Percentiles rank a stretch among this genome's conserved stretches.
Evolutionary conservation across 2,113 vertebrate genomes (phyloP).

Genomic region (Leptobrachium leishanense): DNA sequence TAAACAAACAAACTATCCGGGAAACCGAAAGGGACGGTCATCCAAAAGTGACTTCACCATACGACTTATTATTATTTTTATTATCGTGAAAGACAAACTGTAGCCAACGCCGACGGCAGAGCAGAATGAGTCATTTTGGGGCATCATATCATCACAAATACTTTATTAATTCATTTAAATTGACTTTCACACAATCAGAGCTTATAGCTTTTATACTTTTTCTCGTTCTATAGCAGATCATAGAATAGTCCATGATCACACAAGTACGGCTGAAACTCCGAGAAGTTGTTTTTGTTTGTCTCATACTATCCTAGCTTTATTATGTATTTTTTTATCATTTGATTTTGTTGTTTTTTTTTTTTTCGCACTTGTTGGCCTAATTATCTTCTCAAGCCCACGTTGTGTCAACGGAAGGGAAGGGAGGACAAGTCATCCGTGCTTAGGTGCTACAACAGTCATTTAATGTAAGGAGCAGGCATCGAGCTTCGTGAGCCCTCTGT

Average conservation of each 20-base stretch:
- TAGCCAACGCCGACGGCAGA: too few relatives aligned
- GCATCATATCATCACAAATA: too few relatives aligned
- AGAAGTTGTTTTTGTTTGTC: background rate
- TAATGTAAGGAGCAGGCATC: slow-evolving; percentile 1
- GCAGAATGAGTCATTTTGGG: too few relatives aligned
- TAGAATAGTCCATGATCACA: background rate
- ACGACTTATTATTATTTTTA: too few relatives aligned
- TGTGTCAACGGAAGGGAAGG: slow-evolving; percentile 29
- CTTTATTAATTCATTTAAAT: too few relatives aligned
- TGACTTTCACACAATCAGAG: too few relatives aligned
- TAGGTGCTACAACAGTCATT: slow-evolving; percentile 18
- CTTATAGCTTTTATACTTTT: too few relatives aligned
- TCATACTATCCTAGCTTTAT: background rate
- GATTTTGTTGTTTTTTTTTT: background rate
- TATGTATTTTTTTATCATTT: background rate
- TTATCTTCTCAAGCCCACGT: slow-evolving; percentile 25
- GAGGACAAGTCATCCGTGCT: slow-evolving; percentile 12
- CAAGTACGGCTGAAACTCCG: background rate
- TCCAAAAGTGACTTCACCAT: too few relatives aligned
- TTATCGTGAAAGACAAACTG: too few relatives aligned
- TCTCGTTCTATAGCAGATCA: too few relatives aligned
- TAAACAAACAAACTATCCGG: too few relatives aligned
- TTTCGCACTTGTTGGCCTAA: slow-evolving; percentile 15
- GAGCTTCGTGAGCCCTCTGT: slow-evolving; percentile 10
- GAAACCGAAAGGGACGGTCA: too few relatives aligned